Conservation (phyloP, 2,888 invertebrate species). For the Eupithecia centaureata region DNA sequence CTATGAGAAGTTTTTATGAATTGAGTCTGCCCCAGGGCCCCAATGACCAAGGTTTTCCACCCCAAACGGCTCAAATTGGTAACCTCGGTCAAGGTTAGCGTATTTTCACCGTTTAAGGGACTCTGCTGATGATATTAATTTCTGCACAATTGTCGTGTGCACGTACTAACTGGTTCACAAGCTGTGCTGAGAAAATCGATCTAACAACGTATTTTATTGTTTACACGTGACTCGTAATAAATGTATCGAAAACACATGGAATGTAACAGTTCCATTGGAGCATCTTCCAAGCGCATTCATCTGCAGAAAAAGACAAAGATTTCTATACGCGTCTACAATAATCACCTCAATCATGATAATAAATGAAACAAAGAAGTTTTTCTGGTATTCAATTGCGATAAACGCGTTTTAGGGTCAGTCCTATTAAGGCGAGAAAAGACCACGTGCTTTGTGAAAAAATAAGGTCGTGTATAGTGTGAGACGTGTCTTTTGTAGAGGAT, state of each 20-base stretch:
- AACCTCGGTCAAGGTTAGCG: too few relatives aligned
- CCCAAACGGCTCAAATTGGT: too few relatives aligned
- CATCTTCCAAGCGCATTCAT: conserved; percentile 39
- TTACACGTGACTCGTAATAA: conserved; percentile 64
- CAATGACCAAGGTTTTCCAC: too few relatives aligned
- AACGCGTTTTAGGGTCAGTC: conserved; percentile 35
- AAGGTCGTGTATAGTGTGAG: conserved; percentile 56
- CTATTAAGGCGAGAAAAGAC: conserved; percentile 42
- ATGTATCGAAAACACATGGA: conserved; percentile 52
- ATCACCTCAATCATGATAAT: conserved; percentile 57
- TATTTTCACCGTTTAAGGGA: too few relatives aligned
- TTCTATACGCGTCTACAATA: conserved; percentile 48
- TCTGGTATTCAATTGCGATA: conserved; percentile 43
- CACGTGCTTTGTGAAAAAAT: conserved; percentile 56
- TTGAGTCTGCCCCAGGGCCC: too few relatives aligned
- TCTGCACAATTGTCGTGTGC: background rate
- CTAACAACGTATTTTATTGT: conserved; percentile 49
- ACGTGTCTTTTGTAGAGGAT: conserved; percentile 62
- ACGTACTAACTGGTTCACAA: background rate
- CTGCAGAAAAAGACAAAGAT: conserved; percentile 40
- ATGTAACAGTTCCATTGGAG: conserved; percentile 54
- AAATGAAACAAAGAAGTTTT: conserved; percentile 58
- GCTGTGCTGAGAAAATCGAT: conserved; percentile 4
- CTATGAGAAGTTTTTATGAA: too few relatives aligned
- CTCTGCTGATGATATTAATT: background rate